Conservation (phyloP, 2,113 vertebrate species). For the Platanista minor region DNA sequence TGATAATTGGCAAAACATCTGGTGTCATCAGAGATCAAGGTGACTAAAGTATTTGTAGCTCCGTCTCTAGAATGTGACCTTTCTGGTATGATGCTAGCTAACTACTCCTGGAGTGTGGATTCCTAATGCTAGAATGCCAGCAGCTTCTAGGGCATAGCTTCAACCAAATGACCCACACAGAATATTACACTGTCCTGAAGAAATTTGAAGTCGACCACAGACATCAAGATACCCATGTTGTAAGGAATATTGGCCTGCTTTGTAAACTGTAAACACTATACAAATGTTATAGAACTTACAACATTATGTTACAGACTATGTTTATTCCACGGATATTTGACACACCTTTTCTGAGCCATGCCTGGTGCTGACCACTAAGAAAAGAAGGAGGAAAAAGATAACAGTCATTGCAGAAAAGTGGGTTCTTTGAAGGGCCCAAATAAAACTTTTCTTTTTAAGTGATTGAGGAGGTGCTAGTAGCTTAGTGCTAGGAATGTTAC, state of each 20-base stretch:
- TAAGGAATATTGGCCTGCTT: not conserved
- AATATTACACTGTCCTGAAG: not conserved
- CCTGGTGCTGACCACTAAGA: not conserved
- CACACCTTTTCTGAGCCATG: not conserved
- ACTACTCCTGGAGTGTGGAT: not conserved
- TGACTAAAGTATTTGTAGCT: not conserved
- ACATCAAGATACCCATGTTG: not conserved
- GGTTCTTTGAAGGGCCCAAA: not conserved
- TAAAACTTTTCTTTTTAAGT: not conserved
- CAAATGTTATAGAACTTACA: not conserved
- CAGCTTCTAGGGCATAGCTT: not conserved
- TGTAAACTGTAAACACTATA: not conserved
- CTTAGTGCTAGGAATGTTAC: not conserved
- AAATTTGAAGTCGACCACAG: not conserved
- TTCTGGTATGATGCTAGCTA: not conserved
- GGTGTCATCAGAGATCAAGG: not conserved
- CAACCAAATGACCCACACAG: not conserved
- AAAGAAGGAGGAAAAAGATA: not conserved
- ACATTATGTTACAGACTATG: not conserved
- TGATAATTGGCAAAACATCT: not conserved
- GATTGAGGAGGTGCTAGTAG: not conserved
- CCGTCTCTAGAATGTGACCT: not conserved
- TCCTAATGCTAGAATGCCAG: not conserved
- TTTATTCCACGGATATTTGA: not conserved
- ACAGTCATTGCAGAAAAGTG: not conserved